phyloP scores from a whole-genome alignment of 1,140 invertebrate genomes.

The Bombus affinis region DNA sequence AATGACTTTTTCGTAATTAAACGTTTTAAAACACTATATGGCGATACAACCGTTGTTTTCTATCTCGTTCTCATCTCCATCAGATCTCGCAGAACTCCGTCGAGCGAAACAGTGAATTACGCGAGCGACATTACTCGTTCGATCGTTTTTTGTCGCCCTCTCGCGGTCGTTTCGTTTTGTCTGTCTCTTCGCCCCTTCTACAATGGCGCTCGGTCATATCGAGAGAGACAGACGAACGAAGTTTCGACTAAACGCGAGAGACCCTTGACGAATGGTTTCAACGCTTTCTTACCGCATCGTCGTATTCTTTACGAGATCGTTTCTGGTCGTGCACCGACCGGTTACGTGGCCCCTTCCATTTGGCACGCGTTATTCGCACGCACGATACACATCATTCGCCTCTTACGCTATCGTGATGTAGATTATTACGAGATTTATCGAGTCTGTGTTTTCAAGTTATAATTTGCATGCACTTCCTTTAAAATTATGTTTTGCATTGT shows the following conservation, averaged over 20 bases:
- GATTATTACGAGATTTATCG: background rate
- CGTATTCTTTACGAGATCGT: constrained; percentile 27
- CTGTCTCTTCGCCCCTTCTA: background rate
- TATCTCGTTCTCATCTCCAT: background rate
- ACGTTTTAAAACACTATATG: too few species aligned
- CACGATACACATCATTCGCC: background rate
- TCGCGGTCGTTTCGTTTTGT: background rate
- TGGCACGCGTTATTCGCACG: constrained; percentile 28
- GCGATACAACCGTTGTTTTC: background rate
- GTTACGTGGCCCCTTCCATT: constrained; percentile 25
- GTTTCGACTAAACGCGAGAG: constrained; percentile 10
- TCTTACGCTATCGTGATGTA: background rate
- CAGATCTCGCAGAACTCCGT: too few species aligned
- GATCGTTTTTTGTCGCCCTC: background rate
- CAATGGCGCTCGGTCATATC: too few species aligned
- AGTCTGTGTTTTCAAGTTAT: background rate
- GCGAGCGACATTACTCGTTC: background rate
- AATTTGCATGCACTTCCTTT: background rate
- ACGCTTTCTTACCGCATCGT: constrained; percentile 34
- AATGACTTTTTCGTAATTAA: too few species aligned
- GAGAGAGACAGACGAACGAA: background rate
- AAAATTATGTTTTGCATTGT: background rate
- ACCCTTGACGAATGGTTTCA: constrained; percentile 28
- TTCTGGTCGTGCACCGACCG: background rate
- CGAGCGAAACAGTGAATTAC: background rate